These are phyloP conservation scores for Lepus townsendii DNA, from an alignment of 2,797 vertebrate genomes.

Conservation along the genomic window DNA sequence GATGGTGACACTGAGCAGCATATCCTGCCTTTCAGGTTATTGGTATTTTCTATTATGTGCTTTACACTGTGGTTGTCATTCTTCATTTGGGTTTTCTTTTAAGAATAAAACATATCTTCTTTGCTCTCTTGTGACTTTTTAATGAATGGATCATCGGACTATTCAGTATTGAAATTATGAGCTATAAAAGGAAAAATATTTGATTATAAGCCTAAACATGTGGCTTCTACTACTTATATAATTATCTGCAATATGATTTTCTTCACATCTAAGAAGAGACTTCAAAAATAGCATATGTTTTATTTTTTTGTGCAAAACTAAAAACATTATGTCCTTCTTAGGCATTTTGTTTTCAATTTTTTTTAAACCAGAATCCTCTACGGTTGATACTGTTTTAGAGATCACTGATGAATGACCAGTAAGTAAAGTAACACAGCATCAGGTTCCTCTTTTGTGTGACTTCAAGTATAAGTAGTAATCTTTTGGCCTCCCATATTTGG, in stretches of 20 bases:
- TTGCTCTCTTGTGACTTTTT: background rate
- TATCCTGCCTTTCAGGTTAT: slow-evolving; percentile 8
- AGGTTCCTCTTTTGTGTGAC: background rate
- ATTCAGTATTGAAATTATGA: slow-evolving; percentile 13
- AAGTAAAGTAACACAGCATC: background rate
- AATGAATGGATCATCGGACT: background rate
- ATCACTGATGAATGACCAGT: background rate
- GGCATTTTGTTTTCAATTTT: background rate
- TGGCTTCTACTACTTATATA: slow-evolving; percentile 64
- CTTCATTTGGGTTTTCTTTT: slow-evolving; percentile 60
- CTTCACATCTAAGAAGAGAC: slow-evolving; percentile 51
- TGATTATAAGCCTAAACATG: slow-evolving; percentile 65
- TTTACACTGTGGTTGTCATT: slow-evolving; percentile 3
- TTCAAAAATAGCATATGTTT: slow-evolving; percentile 61
- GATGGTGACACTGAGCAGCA: background rate
- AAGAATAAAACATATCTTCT: slow-evolving; percentile 38
- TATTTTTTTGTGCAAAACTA: slow-evolving; percentile 26
- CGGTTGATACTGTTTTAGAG: slow-evolving; percentile 8
- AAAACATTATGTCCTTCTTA: slow-evolving; percentile 18
- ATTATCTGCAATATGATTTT: slow-evolving; percentile 69
- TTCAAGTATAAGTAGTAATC: background rate
- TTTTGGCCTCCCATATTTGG: background rate
- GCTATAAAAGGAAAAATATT: slow-evolving; percentile 53
- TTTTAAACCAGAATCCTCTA: background rate
- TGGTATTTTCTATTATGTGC: background rate